phyloP scores from a whole-genome alignment of 53 echinoderm and acorn worm genomes.

The Glandiceps talaboti region DNA sequence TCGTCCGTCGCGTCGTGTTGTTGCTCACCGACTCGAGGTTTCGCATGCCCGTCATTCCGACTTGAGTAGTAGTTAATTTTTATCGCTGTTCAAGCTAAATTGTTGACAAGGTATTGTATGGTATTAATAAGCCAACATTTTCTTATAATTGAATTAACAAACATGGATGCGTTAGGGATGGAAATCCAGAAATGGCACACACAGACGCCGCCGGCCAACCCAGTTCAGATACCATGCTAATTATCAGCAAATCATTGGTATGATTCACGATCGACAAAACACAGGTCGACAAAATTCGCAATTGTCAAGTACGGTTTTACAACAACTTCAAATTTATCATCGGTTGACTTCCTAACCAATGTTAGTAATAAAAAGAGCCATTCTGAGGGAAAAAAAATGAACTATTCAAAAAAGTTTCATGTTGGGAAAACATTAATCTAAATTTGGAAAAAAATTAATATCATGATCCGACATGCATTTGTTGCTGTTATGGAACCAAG shows the following conservation, averaged over 20 bases:
- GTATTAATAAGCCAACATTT: neutral
- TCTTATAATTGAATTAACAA: neutral
- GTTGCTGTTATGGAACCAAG: too few species aligned
- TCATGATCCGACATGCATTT: too few species aligned
- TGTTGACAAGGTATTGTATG: neutral
- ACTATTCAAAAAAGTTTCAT: too few species aligned
- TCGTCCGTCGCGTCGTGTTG: neutral
- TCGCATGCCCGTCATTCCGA: too few species aligned
- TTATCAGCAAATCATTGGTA: neutral
- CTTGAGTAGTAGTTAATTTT: too few species aligned
- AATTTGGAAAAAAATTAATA: too few species aligned
- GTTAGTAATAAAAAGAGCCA: too few species aligned
- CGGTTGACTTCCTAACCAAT: too few species aligned
- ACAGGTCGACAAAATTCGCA: neutral
- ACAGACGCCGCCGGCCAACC: neutral
- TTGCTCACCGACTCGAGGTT: neutral
- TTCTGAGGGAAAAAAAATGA: too few species aligned
- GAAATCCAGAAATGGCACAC: neutral
- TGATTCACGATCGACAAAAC: neutral
- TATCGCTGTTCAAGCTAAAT: too few species aligned
- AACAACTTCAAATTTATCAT: neutral
- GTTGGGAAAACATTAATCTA: too few species aligned
- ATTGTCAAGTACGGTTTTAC: neutral
- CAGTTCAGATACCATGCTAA: neutral
- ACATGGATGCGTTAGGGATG: neutral